Evolutionary conservation across 2,888 invertebrate species (phyloP), one percentile per base, ranked within the genome.

Genomic region (Anthophora plumipes): DNA sequence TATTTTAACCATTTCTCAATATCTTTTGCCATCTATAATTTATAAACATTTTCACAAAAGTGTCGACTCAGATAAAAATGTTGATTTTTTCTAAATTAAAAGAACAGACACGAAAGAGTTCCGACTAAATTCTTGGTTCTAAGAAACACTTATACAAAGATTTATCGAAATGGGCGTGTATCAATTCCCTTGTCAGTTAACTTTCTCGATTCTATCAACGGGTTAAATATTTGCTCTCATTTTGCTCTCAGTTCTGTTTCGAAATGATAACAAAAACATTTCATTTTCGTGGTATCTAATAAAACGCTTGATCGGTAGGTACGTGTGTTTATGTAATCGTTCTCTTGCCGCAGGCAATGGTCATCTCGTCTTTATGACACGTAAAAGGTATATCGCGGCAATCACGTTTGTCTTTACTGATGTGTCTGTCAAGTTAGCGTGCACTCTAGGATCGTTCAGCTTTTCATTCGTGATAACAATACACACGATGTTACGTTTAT

Each of bases 141-240:
- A n/a, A n/a, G n/a, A n/a, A n/a, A n/a, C n/a, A n/a, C n/a, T n/a
- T n/a, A n/a, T n/a, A n/a, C n/a, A n/a, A n/a, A n/a, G n/a, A n/a
- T n/a, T n/a, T n/a, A n/a, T n/a, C n/a, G n/a, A n/a, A n/a, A n/a
- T n/a, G n/a, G n/a, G n/a, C n/a, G n/a, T n/a, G n/a, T n/a, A n/a
- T n/a, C n/a, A n/a, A n/a, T n/a, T n/a, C n/a, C n/a, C n/a, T n/a
- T n/a, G 69, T 64, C 77, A 69, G 64, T 71, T 78, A 70, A 74
- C 84, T 81, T 61, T 79, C 76, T 78, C 69, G 71, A 86, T 84
- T 77, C 85, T 82, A 88, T 89, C 85, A 71, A 72, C 57, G 80
- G 77, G 85, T 88, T 89, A 85, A 89, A 89, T 84, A 88, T 84
- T 82, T 80, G 82, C 70, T 59, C n/a, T 55, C 77, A 54, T 60